Percentiles rank a stretch among this genome's conserved stretches.
Conservation (phyloP, 2,888 invertebrate species). For the Catocala nupta region DNA sequence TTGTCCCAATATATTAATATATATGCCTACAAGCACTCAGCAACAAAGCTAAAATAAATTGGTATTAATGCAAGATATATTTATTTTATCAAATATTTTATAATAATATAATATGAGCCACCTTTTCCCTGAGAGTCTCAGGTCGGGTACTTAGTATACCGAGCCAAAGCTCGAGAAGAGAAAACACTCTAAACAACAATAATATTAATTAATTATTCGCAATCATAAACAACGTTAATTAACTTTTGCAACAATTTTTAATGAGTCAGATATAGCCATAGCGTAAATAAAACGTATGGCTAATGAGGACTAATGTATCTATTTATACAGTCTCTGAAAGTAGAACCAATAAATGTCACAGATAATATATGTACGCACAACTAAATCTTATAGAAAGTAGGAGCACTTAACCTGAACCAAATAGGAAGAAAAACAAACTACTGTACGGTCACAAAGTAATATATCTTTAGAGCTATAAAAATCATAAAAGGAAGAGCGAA, state of each 20-base stretch:
- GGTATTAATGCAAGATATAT: too few relatives aligned
- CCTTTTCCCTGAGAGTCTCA: too few relatives aligned
- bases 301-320: not conserved
- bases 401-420: conserved; percentile 25
- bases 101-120: too few relatives aligned
- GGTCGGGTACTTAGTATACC: too few relatives aligned
- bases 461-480: conserved; percentile 47
- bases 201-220: too few relatives aligned
- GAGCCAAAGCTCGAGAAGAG: too few relatives aligned
- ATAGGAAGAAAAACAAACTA: conserved; percentile 38
- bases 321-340: conserved; percentile 7
- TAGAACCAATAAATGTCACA: conserved; percentile 34
- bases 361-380: conserved; percentile 19
- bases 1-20: too few relatives aligned
- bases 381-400: conserved; percentile 37
- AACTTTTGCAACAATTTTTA: not conserved
- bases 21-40: too few relatives aligned
- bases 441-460: conserved; percentile 27
- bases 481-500: conserved; percentile 46
- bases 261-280: not conserved
- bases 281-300: not conserved
- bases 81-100: too few relatives aligned
- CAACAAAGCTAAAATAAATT: too few relatives aligned
- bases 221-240: too few relatives aligned
- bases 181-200: too few relatives aligned